A percentile compares a stretch with the other conserved stretches of the same genome.
These are phyloP conservation scores for Orientallactaga sibirica DNA, from an alignment of 2,797 vertebrate species.

Conservation along the genomic window DNA sequence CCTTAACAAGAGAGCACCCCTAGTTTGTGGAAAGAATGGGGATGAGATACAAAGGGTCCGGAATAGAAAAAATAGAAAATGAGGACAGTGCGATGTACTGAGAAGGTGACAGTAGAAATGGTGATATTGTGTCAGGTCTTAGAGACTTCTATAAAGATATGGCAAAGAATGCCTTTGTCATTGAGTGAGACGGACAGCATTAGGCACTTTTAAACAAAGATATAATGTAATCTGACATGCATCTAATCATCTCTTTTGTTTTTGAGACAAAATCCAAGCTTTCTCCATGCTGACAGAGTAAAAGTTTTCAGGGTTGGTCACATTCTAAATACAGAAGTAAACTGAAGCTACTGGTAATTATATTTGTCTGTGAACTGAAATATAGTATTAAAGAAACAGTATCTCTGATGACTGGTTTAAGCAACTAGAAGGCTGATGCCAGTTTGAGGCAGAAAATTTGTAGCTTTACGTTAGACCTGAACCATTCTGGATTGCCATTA, in stretches of 20 bases:
- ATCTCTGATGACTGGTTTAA: conserved; percentile 14
- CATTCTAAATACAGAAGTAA: neutral
- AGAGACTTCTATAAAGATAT: neutral
- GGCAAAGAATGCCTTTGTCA: neutral
- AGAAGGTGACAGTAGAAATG: neutral
- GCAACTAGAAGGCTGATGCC: neutral
- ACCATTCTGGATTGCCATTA: neutral
- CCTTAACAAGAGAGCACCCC: neutral
- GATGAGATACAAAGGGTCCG: neutral
- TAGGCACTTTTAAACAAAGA: neutral
- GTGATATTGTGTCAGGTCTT: neutral
- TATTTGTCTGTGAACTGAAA: neutral
- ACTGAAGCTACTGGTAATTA: neutral
- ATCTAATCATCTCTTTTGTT: neutral
- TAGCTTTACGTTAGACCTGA: neutral
- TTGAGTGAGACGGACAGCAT: neutral
- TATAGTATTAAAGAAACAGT: neutral
- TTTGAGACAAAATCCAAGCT: conserved; percentile 15
- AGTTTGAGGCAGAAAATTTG: neutral
- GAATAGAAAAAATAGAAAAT: neutral
- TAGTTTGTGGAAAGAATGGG: neutral
- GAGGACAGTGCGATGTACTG: no score
- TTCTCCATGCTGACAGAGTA: neutral
- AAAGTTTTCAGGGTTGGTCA: neutral
- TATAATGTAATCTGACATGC: neutral